phyloP scores from a whole-genome alignment of 2,888 invertebrate genomes.

The Sinotaia quadrata region DNA sequence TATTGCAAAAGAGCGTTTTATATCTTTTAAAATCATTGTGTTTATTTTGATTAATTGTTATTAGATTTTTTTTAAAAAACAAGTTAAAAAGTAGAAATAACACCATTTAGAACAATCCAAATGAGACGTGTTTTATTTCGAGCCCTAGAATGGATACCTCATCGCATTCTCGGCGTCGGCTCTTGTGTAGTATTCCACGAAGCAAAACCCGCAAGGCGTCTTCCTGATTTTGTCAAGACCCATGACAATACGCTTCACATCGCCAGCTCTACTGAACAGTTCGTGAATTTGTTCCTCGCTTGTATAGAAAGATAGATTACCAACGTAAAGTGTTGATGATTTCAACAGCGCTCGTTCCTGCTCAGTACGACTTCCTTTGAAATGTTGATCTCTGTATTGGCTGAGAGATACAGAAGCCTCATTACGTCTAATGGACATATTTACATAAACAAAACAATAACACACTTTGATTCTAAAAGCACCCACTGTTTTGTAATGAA shows the following conservation, averaged over 20 bases:
- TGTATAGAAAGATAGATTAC: conserved; percentile 98
- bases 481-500: too few species aligned
- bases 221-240: conserved; percentile 97
- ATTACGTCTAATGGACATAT: too few species aligned
- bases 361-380: conserved; percentile 76
- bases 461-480: too few species aligned
- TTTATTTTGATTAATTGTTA: too few species aligned
- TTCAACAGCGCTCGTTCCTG: conserved; percentile 63
- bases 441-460: too few species aligned
- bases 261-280: conserved; percentile 95
- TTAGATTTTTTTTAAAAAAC: too few species aligned
- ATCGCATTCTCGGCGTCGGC: conserved; percentile 32
- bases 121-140: too few species aligned
- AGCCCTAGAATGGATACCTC: too few species aligned
- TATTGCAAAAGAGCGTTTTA: too few species aligned
- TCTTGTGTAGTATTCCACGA: conserved; percentile 84
- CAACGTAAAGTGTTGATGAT: conserved; percentile 89
- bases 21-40: too few species aligned
- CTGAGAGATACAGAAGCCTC: conserved; percentile 76
- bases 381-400: conserved; percentile 95
- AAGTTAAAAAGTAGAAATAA: too few species aligned
- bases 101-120: too few species aligned
- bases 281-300: conserved; percentile 99
- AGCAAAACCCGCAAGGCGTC: conserved; percentile 99
- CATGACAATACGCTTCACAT: conserved; percentile 93